Base-by-base conservation (phyloP, 2,888 invertebrate genomes). In the Carterocephalus palaemon region DNA sequence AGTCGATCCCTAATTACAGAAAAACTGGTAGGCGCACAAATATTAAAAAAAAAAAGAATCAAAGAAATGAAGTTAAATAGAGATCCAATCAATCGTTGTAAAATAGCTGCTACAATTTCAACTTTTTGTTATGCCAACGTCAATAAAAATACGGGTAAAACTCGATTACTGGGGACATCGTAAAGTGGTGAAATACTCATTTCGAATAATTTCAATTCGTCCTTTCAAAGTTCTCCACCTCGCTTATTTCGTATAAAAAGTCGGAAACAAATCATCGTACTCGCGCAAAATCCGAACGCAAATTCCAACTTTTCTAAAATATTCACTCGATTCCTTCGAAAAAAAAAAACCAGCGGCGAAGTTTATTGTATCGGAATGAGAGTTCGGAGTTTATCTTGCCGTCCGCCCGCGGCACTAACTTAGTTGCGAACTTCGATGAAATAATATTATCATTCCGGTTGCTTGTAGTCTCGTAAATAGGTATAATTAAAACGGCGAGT, bases 261-360 rank as follows among this genome's bases (percentile, higher is more conserved):
- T 65, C 62, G 57, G 60, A 57, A 68, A 72, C 70, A 75, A 73
- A 71, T 74, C 67, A 67, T 65, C 53, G 57, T 66, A 64, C 64
- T 62, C 68, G 62, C 46, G 58, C 52, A 62, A 70, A 69, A 64
- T 64, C 61, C 34, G 56, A 67, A 64, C 67, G 72, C 69, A 75
- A 75, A 77, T 70, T 68, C 65, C 64, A 70, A 73, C 66, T 72
- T 67, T 72, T 75, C 72, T 70, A 69, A 70, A 78, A 74, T 73
- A 73, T 76, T 71, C 71, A 59, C 55, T 52, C 53, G 53, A 59
- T 64, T 58, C 60, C 22, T 37, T 23, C 29, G 29, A 60, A 54
- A 64, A 66, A 72, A 74, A 74, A 72, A 56, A 53, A 53, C 64
- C 62, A 56, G 52, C 47, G 39, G 34, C 45, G 61, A 75, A 74